A percentile compares a stretch with the other conserved stretches of the same genome.
Conservation (phyloP, 2,113 vertebrate genomes). For the Phyllopteryx taeniolatus region DNA sequence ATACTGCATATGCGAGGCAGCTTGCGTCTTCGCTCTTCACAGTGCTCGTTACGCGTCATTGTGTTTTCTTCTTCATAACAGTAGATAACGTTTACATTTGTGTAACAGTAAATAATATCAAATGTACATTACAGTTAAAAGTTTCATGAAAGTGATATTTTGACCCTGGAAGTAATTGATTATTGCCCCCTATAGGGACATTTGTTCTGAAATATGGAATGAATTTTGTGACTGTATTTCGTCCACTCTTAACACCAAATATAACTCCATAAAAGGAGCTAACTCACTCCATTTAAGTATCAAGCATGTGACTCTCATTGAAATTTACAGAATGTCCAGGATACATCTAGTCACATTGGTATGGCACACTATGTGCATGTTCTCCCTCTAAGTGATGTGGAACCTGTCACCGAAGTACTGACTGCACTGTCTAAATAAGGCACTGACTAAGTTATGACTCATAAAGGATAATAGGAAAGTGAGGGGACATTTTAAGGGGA, state of each 20-base stretch:
- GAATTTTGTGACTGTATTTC: not conserved
- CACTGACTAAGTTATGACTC: slow-evolving; percentile 55
- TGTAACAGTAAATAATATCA: not conserved
- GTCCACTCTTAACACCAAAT: not conserved
- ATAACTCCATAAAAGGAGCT: slow-evolving; percentile 6
- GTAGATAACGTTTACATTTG: no score
- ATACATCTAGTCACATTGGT: slow-evolving; percentile 20
- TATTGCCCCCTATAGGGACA: not conserved
- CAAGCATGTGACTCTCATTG: not conserved
- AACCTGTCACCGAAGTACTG: slow-evolving; percentile 47
- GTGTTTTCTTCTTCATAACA: not conserved
- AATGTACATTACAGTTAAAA: not conserved
- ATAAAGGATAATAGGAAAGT: slow-evolving; percentile 43
- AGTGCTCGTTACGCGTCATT: not conserved
- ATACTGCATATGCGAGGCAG: no score
- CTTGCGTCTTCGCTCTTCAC: not conserved
- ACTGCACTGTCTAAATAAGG: slow-evolving; percentile 67
- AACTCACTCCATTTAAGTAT: not conserved
- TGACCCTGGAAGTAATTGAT: not conserved
- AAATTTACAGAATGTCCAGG: slow-evolving; percentile 4
- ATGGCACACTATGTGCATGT: slow-evolving; percentile 25
- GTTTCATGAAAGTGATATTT: not conserved
- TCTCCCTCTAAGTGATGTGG: slow-evolving; percentile 31
- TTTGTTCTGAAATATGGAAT: not conserved
- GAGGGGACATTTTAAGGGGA: slow-evolving; percentile 41